Base-by-base conservation (phyloP, 2,888 invertebrate species). In the Hydroisotoma schaefferi region DNA sequence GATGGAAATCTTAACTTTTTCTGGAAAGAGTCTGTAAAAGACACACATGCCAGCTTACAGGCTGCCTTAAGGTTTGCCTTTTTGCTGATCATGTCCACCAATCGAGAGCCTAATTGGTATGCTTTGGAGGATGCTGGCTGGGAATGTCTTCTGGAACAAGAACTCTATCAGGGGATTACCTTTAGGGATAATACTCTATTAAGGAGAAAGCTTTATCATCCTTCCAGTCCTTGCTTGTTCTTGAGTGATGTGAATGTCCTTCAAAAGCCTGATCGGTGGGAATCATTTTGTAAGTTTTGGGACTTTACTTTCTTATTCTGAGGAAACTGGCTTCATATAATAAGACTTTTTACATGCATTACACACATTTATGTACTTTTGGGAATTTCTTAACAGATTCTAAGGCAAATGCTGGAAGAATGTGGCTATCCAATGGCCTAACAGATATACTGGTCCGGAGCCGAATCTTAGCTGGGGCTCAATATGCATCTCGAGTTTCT, bases 1-100 rank as follows among this genome's bases (percentile, higher is more conserved):
- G 62, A 65, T 27, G 15, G 54, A 2, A 22, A 52, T 10, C 57
- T 53, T 25, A 65, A 65, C 28, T 65, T 59, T 38, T 62, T 56
- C 43, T 65, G 65, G 65, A 59, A 51, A 47, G 65, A 65, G 22
- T 37, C 28, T n/a, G 51, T 54, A 5, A 5, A 29, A 1, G n/a
- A 47, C 20, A 22, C 37, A 6, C 18, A 54, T 23, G n/a, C 18
- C 2, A 20, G 37, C 26, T 27, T 22, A 20, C 37, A 20, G 15
- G 58, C 33, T 12, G 28, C 20, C 12, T 46, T 44, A 26, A 59
- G 59, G 26, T 27, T 59, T 12, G 55, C 55, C n/a, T 55, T 63
- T 27, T 63, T 63, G 46, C 51, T 51, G 15, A 58, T 55, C 46
- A 51, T 51, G 1, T n/a, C 26, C 2, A 44, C 47, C 2, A 44